phyloP scores from a whole-genome alignment of 2,113 vertebrate genomes.

The Hippocampus barbouri region DNA sequence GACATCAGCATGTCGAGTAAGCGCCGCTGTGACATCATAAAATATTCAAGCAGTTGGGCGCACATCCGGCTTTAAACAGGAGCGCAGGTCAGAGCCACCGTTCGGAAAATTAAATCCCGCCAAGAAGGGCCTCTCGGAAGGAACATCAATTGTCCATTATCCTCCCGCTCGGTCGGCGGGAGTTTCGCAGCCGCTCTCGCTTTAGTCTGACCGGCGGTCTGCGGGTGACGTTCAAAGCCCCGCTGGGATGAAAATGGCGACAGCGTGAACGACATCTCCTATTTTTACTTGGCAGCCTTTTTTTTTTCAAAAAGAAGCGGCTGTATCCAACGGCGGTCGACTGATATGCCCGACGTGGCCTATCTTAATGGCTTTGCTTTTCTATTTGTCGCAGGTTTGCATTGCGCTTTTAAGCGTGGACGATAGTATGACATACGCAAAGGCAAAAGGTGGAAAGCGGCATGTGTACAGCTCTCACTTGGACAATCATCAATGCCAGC shows the following conservation, averaged over 20 bases:
- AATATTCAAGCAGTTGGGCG: conserved; percentile 50
- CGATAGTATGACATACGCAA: background rate
- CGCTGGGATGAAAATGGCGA: conserved; percentile 33
- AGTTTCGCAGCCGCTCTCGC: conserved; percentile 30
- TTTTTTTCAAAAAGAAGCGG: conserved; percentile 25
- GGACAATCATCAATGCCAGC: no score
- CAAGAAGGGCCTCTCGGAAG: conserved; percentile 56
- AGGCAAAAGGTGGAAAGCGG: no score
- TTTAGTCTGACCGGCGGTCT: conserved; percentile 29
- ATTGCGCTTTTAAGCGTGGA: background rate
- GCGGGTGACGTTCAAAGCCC: conserved; percentile 41
- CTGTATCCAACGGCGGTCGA: background rate
- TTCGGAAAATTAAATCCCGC: conserved; percentile 67
- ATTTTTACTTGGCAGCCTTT: conserved; percentile 19
- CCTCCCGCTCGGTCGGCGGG: conserved; percentile 48
- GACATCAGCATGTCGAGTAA: conserved; percentile 38
- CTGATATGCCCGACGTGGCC: background rate
- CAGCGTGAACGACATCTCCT: conserved; percentile 22
- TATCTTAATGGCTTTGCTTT: background rate
- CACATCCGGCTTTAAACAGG: conserved; percentile 43
- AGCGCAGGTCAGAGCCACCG: conserved; percentile 53
- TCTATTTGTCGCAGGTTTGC: background rate
- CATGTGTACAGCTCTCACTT: no score
- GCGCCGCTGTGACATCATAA: conserved; percentile 62
- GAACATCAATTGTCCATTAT: conserved; percentile 71